A percentile compares a stretch with the other conserved stretches of the same genome.
Conservation (phyloP, 1,140 invertebrate species). For the Popillia japonica region DNA sequence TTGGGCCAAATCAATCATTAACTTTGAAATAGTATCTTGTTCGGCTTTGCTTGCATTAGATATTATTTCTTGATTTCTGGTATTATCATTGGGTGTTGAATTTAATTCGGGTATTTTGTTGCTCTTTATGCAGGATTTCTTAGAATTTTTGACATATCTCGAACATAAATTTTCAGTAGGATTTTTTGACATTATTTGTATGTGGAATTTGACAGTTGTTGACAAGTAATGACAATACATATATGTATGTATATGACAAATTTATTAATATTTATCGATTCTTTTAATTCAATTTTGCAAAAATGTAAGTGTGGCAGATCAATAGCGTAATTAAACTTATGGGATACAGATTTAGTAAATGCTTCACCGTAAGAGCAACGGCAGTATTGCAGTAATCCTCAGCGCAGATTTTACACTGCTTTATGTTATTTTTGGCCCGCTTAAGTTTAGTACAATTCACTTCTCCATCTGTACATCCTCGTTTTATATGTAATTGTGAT, state of each 20-base stretch:
- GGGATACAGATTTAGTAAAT: not conserved
- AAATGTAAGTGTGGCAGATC: not conserved
- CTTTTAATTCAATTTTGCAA: not conserved
- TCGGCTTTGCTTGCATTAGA: not conserved
- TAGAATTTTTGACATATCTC: not conserved
- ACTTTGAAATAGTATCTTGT: not conserved
- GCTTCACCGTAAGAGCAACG: not conserved
- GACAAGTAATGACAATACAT: not conserved
- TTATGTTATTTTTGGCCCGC: not conserved
- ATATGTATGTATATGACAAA: not conserved
- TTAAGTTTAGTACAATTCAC: not conserved
- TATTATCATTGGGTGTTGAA: not conserved
- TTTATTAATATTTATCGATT: not conserved
- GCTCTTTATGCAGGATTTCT: not conserved
- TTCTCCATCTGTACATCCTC: not conserved
- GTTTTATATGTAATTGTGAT: not conserved
- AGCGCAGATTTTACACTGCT: not conserved
- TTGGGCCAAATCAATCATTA: constrained; percentile 3
- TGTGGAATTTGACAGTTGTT: not conserved
- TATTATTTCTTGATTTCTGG: not conserved
- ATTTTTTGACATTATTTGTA: not conserved
- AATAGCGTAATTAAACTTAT: not conserved
- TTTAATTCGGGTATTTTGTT: not conserved
- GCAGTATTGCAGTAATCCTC: not conserved
- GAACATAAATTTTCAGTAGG: not conserved